Base-by-base conservation (phyloP, 2,797 vertebrate species). In the Vultur gryphus region DNA sequence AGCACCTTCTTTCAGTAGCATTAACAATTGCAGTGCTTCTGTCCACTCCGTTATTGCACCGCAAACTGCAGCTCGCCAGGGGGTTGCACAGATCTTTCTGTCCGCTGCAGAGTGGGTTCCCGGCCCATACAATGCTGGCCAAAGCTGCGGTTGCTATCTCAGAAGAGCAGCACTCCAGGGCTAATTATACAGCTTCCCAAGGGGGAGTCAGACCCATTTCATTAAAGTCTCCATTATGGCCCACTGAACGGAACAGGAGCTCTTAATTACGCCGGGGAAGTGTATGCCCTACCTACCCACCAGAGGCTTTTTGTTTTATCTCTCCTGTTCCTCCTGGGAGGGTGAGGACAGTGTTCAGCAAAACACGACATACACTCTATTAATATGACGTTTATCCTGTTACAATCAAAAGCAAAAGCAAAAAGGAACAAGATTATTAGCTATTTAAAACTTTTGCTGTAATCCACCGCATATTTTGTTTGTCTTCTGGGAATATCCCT, bases 181-280 rank as follows among this genome's bases (percentile, higher is more conserved):
- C 55, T 81, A 66, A 94, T 94, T 72, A 81, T 24, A 29, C 54
- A 86, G 64, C 51, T 81, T 92, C 79, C 87, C 55, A 66, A 80
- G 65, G 43, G 64, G 35, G 7, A 87, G 48, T 26, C 69, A 69
- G 65, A 61, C 37, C 55, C 33, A 7, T 83, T 93, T 85, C 62
- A 91, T 91, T 92, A 48, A 80, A 64, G 48, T 57, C 90, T 92
- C 81, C 67, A 83, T 95, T 89, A 54, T 26, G 78, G 86, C n/a
- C 33, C 6, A 6, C 10, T 89, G 67, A 95, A 95, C 4, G 16
- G 67, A 90, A 66, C 7, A 18, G 73, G 55, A 93, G 70, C 87
- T 92, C 70, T 95, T 93, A 89, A 92, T 94, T 95, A 80, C 3
- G 1, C 0, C 0, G 44, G 57, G 33, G 31, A 90, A 80, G 58